phyloP scores from a whole-genome alignment of 2,797 vertebrate genomes.

The Micromesistius poutassou region DNA sequence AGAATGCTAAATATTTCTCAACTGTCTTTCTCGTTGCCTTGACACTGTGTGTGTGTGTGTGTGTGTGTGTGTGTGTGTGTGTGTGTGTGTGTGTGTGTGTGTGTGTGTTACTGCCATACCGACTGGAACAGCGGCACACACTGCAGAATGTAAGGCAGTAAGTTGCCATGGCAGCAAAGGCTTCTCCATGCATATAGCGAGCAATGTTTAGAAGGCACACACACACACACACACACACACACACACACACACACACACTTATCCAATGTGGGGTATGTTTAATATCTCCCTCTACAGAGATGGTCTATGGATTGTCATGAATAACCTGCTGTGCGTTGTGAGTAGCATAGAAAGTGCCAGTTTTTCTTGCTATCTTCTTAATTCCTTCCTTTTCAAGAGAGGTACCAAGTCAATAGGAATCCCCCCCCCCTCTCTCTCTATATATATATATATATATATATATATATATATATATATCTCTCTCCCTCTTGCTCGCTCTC shows the following conservation, averaged over 20 bases:
- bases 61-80: conserved; percentile 31
- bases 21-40: conserved; percentile 50
- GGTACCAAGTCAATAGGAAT: too few relatives aligned
- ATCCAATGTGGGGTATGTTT: neutral
- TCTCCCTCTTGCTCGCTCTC: too few relatives aligned
- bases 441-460: too few relatives aligned
- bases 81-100: conserved; percentile 33
- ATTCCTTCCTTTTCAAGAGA: too few relatives aligned
- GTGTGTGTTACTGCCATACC: conserved; percentile 39
- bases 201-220: conserved; percentile 41
- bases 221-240: neutral
- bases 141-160: conserved; percentile 47
- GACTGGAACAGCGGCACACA: conserved; percentile 39
- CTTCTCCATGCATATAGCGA: conserved; percentile 44
- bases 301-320: neutral
- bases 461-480: too few relatives aligned
- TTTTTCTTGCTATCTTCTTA: too few relatives aligned
- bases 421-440: neutral
- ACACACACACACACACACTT: neutral
- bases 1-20: conserved; percentile 66
- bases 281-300: neutral
- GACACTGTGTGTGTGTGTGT: conserved; percentile 36
- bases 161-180: conserved; percentile 75
- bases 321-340: neutral
- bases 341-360: too few relatives aligned